Conservation (phyloP, 2,113 vertebrate genomes). For the Pomatostomus ruficeps region DNA sequence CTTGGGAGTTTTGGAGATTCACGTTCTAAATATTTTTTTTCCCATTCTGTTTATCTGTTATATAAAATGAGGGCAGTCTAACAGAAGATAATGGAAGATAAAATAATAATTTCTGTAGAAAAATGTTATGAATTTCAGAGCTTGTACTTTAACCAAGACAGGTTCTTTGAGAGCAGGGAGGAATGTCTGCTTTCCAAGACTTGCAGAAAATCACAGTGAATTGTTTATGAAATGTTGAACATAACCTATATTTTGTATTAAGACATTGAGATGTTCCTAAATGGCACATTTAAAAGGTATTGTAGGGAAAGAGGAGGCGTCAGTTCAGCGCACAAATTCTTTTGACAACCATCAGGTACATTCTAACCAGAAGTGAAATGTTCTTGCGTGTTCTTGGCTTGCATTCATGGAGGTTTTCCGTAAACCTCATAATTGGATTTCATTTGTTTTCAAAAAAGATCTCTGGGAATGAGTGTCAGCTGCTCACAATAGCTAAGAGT, state of each 20-base stretch:
- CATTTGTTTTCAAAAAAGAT: not conserved
- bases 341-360: not conserved
- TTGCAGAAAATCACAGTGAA: not conserved
- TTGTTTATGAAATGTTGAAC: not conserved
- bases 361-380: not conserved
- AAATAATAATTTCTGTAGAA: not conserved
- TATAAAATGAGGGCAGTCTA: not conserved
- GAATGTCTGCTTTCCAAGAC: not conserved
- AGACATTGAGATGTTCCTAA: not conserved
- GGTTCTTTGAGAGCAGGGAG: not conserved
- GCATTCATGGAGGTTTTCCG: not conserved
- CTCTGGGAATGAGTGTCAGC: not conserved
- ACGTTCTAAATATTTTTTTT: not conserved
- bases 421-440: not conserved
- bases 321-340: not conserved
- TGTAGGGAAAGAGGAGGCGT: not conserved
- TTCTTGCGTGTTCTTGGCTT: not conserved
- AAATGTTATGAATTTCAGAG: not conserved
- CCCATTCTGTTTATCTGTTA: not conserved
- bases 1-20: not conserved
- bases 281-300: not conserved
- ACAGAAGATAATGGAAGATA: not conserved
- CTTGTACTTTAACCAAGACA: not conserved
- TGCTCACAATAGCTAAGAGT: not conserved
- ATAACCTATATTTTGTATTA: not conserved